Evolutionary conservation across 37 sponge, comb jelly and placozoan genomes (phyloP).

Genomic region (Ephydatia muelleri): DNA sequence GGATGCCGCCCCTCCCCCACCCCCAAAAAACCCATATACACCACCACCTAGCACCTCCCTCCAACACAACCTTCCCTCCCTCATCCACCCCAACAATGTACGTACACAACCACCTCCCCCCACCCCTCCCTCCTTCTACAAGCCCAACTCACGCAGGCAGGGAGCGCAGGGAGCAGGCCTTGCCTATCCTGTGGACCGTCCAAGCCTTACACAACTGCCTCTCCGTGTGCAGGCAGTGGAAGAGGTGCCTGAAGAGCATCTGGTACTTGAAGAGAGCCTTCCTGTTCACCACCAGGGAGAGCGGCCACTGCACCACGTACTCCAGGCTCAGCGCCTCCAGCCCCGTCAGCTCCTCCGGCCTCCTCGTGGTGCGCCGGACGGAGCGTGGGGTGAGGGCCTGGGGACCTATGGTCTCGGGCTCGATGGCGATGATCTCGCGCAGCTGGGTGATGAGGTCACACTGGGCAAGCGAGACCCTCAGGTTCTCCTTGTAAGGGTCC

Average conservation of each 20-base stretch:
- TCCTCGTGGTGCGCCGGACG: slow-evolving; percentile 48
- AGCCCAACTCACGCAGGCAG: slow-evolving; percentile 31
- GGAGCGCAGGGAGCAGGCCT: slow-evolving; percentile 18
- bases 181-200: slow-evolving; percentile 72
- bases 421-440: slow-evolving; percentile 79
- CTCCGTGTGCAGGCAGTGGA: slow-evolving; percentile 94
- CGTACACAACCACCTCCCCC: too few species aligned
- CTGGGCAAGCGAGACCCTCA: slow-evolving; percentile 67
- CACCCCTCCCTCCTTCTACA: too few species aligned
- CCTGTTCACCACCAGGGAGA: slow-evolving; percentile 88
- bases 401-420: slow-evolving; percentile 60
- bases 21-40: too few species aligned
- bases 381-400: slow-evolving; percentile 39
- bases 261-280: slow-evolving; percentile 90
- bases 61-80: too few species aligned
- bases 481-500: slow-evolving; percentile 93
- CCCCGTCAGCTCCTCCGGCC: slow-evolving; percentile 49
- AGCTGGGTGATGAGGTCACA: slow-evolving; percentile 90
- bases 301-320: slow-evolving; percentile 94
- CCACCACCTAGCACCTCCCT: too few species aligned
- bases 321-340: slow-evolving; percentile 89
- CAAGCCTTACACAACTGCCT: slow-evolving; percentile 81
- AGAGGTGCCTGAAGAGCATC: slow-evolving; percentile 93
- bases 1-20: too few species aligned
- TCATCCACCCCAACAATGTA: too few species aligned